Evolutionary conservation across 2,797 vertebrate species (phyloP).

Genomic region (Distichodus sexfasciatus): DNA sequence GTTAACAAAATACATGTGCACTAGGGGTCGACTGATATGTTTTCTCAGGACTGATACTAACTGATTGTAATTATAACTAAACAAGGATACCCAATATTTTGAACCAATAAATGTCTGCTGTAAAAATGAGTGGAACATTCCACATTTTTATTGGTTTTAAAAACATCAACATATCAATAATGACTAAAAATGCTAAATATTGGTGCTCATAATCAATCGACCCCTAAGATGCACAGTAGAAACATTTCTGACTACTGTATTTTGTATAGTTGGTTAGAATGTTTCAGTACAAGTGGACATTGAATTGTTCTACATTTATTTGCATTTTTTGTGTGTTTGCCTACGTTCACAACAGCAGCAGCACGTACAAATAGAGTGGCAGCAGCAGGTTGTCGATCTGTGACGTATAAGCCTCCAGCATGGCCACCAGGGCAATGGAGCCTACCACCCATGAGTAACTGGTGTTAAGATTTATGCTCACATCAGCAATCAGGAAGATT

Average conservation of each 20-base stretch:
- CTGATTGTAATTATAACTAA: too few relatives aligned
- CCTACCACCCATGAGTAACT: constrained; percentile 92
- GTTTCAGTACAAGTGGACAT: not conserved
- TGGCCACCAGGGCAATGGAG: constrained; percentile 88
- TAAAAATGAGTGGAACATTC: too few relatives aligned
- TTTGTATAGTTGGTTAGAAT: not conserved
- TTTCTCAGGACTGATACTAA: too few relatives aligned
- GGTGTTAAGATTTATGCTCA: constrained; percentile 85
- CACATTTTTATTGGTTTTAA: too few relatives aligned
- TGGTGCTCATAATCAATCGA: too few relatives aligned
- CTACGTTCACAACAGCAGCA: constrained; percentile 82
- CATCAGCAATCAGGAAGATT: constrained; percentile 91
- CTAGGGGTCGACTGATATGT: too few relatives aligned
- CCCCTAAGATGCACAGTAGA: too few relatives aligned
- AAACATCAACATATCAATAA: too few relatives aligned
- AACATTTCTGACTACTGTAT: not conserved
- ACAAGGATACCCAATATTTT: too few relatives aligned
- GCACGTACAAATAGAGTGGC: constrained; percentile 93
- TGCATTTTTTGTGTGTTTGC: not conserved
- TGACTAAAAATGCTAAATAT: too few relatives aligned
- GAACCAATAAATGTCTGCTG: too few relatives aligned
- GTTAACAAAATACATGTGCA: not conserved
- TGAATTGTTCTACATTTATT: not conserved
- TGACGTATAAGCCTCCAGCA: constrained; percentile 91
- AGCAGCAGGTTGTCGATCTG: constrained; percentile 96